Percentiles rank a stretch among this genome's conserved stretches.
Conservation (phyloP, 2,113 vertebrate genomes). For the Donacobius atricapilla region DNA sequence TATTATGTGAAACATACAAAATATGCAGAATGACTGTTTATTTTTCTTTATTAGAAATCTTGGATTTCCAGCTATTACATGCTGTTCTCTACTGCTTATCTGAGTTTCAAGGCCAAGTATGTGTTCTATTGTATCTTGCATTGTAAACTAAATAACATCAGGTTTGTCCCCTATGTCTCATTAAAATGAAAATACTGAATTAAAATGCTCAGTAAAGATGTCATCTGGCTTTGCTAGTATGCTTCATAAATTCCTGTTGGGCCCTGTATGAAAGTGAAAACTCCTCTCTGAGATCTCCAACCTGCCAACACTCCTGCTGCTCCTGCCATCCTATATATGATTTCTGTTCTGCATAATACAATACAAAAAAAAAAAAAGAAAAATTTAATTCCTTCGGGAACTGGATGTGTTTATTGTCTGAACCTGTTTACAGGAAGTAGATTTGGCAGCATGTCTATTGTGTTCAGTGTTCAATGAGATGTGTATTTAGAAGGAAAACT, state of each 20-base stretch:
- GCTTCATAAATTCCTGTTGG: not conserved
- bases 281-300: not conserved
- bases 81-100: not conserved
- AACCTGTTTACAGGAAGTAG: not conserved
- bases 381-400: slow-evolving; percentile 32
- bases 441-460: not conserved
- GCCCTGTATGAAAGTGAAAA: not conserved
- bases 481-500: not conserved
- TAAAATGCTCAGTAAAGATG: not conserved
- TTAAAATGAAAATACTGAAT: not conserved
- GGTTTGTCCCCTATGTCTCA: not conserved
- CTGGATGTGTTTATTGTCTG: slow-evolving; percentile 4
- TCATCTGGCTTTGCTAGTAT: not conserved
- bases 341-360: slow-evolving; percentile 62
- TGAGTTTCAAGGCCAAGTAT: not conserved
- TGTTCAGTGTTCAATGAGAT: not conserved
- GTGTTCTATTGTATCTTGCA: not conserved
- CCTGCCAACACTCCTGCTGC: fast-evolving
- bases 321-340: not conserved
- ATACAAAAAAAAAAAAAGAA: slow-evolving; percentile 51
- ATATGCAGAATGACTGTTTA: not conserved
- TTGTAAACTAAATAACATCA: not conserved
- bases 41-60: not conserved
- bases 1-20: not conserved
- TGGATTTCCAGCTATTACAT: not conserved